Evolutionary conservation across 2,797 vertebrate species (phyloP).

Genomic region (Stomatorhinus walkeri): DNA sequence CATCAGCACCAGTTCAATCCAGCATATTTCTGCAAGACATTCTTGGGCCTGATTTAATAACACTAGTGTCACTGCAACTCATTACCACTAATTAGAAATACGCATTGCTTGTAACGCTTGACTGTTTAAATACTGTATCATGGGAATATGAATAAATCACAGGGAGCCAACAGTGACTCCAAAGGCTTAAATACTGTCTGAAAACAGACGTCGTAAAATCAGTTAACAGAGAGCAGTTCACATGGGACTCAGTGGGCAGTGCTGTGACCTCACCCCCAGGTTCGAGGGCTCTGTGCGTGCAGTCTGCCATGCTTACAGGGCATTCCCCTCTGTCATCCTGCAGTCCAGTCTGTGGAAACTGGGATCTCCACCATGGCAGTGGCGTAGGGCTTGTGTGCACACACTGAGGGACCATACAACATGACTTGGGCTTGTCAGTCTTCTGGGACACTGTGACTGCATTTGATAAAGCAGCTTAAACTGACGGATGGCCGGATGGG

Average conservation of each 20-base stretch:
- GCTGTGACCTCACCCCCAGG: not conserved
- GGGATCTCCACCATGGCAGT: not conserved
- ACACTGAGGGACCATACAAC: not conserved
- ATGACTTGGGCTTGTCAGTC: not conserved
- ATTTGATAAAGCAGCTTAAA: not conserved
- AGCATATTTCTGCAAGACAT: not conserved
- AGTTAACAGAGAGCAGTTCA: not conserved
- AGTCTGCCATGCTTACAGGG: not conserved
- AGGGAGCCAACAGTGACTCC: not conserved
- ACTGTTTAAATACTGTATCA: conserved; percentile 1
- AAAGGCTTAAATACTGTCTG: not conserved
- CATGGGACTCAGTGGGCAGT: not conserved
- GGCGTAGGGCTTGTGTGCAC: not conserved
- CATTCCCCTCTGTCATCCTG: not conserved
- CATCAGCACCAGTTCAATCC: not conserved
- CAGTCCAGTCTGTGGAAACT: not conserved
- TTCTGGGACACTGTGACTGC: not conserved
- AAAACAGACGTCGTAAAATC: not conserved
- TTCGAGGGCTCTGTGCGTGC: not conserved
- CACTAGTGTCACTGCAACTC: conserved; percentile 9
- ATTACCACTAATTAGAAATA: conserved; percentile 10
- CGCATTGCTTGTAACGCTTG: not conserved
- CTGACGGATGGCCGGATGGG: not conserved
- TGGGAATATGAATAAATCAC: conserved; percentile 11
- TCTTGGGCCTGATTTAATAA: not conserved